These are phyloP conservation scores for Varanus komodoensis DNA, from an alignment of 2,113 vertebrate genomes.

Conservation along the genomic window DNA sequence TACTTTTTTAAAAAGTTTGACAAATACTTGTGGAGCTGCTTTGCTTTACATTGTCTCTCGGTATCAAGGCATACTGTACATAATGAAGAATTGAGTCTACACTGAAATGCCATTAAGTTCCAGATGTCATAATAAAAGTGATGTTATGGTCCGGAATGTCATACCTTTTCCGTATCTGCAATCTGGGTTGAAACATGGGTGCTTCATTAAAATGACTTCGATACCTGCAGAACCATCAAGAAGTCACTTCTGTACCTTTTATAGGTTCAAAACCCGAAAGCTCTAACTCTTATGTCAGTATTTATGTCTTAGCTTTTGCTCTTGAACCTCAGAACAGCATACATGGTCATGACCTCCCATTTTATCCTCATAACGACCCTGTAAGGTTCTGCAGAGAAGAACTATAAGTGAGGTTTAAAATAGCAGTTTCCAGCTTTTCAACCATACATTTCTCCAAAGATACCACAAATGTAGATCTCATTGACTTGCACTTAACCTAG, in stretches of 20 bases:
- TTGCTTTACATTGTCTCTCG: background rate
- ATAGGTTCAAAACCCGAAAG: background rate
- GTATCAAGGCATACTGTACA: background rate
- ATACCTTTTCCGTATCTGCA: background rate
- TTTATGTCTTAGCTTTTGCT: no score
- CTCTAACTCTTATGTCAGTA: no score
- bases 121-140: background rate
- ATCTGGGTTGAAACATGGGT: background rate
- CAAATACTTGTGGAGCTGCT: rapidly evolving
- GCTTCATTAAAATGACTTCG: background rate
- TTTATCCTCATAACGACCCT: no score
- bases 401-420: background rate
- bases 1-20: constrained; percentile 3
- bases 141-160: background rate
- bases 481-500: background rate
- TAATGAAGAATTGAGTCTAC: background rate
- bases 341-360: no score
- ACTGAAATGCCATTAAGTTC: background rate
- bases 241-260: background rate
- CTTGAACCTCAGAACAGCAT: no score
- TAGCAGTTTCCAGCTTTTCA: background rate
- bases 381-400: background rate
- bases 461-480: background rate
- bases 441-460: background rate
- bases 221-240: background rate